Conservation (phyloP, 2,797 vertebrate species). For the Poecilia wingei region DNA sequence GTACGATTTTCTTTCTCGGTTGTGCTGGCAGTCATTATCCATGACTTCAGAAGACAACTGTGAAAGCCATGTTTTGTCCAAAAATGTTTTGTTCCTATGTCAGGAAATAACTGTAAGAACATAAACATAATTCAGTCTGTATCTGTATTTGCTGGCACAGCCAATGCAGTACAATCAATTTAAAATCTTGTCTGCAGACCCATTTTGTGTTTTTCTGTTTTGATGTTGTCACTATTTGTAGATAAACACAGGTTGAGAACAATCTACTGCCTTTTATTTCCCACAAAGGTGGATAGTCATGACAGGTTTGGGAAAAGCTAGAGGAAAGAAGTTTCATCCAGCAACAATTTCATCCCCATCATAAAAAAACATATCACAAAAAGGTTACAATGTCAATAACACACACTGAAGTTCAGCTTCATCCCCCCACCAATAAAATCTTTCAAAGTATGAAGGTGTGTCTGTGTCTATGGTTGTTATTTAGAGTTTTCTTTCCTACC, state of each 20-base stretch:
- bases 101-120: background rate
- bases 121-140: background rate
- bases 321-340: constrained; percentile 39
- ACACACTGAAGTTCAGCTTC: constrained; percentile 2
- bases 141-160: constrained; percentile 28
- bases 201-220: constrained; percentile 55
- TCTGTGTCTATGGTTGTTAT: background rate
- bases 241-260: constrained; percentile 50
- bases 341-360: constrained; percentile 30
- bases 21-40: background rate
- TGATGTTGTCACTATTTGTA: constrained; percentile 52
- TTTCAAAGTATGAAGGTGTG: background rate
- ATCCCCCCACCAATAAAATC: background rate
- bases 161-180: constrained; percentile 44
- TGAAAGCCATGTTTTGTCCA: background rate
- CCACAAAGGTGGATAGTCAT: constrained; percentile 25
- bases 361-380: constrained; percentile 12
- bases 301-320: constrained; percentile 32
- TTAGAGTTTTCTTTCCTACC: background rate
- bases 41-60: background rate
- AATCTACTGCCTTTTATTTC: constrained; percentile 41
- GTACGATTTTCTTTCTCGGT: background rate
- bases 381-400: constrained; percentile 31
- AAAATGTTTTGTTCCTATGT: background rate
- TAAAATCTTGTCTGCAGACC: constrained; percentile 35